Percentiles rank a stretch among this genome's conserved stretches.
These are phyloP conservation scores for Marasmarcha lunaedactyla DNA, from an alignment of 2,888 invertebrate genomes.

Conservation along the genomic window DNA sequence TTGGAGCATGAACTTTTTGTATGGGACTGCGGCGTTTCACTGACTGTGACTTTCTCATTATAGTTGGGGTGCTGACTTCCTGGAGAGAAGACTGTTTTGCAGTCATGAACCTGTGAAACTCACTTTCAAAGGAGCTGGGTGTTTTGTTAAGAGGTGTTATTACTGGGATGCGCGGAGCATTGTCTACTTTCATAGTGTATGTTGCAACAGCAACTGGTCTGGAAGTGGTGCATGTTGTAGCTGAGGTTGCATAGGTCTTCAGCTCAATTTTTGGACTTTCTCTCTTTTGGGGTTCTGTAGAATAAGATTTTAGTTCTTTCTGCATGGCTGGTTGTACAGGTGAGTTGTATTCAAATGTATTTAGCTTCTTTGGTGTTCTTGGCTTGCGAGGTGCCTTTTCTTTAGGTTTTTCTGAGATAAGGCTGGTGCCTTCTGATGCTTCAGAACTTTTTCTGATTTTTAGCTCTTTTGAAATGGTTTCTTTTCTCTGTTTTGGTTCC, in stretches of 20 bases:
- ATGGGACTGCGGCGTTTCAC: background rate
- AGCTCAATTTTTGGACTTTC: background rate
- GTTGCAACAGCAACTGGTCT: background rate
- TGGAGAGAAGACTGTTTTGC: too few species aligned
- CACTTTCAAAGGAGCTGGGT: conserved; percentile 50
- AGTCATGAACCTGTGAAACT: conserved; percentile 53
- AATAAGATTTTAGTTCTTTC: conserved; percentile 14
- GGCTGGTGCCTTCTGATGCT: conserved; percentile 17
- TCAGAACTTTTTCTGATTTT: conserved; percentile 13
- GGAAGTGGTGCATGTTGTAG: background rate
- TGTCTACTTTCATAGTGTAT: conserved; percentile 1
- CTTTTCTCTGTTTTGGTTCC: conserved; percentile 21
- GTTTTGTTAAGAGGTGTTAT: conserved; percentile 45
- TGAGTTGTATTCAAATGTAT: conserved; percentile 35
- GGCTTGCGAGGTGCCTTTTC: conserved; percentile 47
- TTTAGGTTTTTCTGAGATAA: conserved; percentile 22
- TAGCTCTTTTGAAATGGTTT: conserved; percentile 4
- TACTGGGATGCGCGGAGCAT: conserved; percentile 6
- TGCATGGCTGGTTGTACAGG: conserved; percentile 36
- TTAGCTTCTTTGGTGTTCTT: conserved; percentile 34
- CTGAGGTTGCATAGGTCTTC: background rate
- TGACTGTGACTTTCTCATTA: conserved; percentile 3
- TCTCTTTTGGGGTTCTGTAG: background rate
- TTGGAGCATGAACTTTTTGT: background rate
- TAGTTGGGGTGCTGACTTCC: background rate